A percentile compares a stretch with the other conserved stretches of the same genome.
phyloP scores from a whole-genome alignment of 2,113 vertebrate species.

The Macquaria australasica region DNA sequence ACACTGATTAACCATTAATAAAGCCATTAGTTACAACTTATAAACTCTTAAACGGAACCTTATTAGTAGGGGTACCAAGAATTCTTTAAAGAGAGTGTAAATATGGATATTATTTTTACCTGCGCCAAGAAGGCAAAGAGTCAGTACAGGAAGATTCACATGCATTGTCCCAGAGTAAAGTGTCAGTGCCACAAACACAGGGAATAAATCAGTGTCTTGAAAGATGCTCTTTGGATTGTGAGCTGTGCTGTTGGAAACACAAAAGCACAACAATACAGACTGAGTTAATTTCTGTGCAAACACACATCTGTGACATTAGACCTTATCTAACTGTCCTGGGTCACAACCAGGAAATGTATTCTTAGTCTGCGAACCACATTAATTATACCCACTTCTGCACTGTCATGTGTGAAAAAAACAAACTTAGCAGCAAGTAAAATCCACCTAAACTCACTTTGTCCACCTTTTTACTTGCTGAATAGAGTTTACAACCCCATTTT shows the following conservation, averaged over 20 bases:
- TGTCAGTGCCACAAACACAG: not conserved
- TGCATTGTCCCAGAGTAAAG: conserved; percentile 34
- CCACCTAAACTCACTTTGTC: not conserved
- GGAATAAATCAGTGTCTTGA: not conserved
- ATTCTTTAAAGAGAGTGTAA: not conserved
- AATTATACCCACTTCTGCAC: not conserved
- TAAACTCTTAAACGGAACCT: not conserved
- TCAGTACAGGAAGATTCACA: not conserved
- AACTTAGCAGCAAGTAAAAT: not conserved
- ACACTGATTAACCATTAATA: not conserved
- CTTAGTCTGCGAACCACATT: not conserved
- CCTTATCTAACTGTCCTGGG: not conserved
- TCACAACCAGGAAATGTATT: not conserved
- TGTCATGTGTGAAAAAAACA: not conserved
- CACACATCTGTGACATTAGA: not conserved
- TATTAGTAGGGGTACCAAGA: not conserved
- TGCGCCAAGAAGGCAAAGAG: conserved; percentile 51
- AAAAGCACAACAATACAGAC: conserved; percentile 1
- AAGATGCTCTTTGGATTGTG: not conserved
- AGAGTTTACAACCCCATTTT: not conserved
- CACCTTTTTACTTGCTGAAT: not conserved
- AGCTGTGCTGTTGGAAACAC: conserved; percentile 19
- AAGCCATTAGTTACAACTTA: not conserved
- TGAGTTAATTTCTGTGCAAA: not conserved
- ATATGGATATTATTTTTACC: conserved; percentile 36